A percentile compares a stretch with the other conserved stretches of the same genome.
These are phyloP conservation scores for Syndactyla subalaris DNA, from an alignment of 2,797 vertebrate genomes.

Conservation along the genomic window DNA sequence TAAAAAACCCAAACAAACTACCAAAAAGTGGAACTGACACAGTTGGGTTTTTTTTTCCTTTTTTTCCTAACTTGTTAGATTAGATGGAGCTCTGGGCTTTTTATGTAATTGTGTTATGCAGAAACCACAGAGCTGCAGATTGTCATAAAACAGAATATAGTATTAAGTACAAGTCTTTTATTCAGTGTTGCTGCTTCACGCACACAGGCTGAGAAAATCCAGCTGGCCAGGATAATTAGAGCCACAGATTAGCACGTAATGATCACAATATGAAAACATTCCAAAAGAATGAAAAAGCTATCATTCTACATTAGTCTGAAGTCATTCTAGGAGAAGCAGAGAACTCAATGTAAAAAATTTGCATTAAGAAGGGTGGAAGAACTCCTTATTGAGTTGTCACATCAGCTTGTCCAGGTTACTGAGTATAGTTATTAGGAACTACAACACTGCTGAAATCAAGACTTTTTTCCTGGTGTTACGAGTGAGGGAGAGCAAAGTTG, in stretches of 20 bases:
- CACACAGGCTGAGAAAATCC: conserved; percentile 47
- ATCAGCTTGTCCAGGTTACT: neutral
- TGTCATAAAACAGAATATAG: neutral
- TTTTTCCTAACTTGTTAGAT: neutral
- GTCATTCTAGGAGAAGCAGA: conserved; percentile 58
- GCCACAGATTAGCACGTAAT: conserved; percentile 52
- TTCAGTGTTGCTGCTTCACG: conserved; percentile 29
- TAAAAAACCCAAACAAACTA: neutral
- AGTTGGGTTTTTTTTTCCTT: neutral
- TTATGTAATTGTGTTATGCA: neutral
- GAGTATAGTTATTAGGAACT: neutral
- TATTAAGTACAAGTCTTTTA: conserved; percentile 7
- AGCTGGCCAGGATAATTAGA: conserved; percentile 60
- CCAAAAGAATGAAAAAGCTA: conserved; percentile 53
- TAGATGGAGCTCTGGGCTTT: neutral
- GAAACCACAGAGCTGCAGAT: neutral
- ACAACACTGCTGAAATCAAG: neutral
- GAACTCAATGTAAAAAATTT: conserved; percentile 34
- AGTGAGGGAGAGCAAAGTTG: neutral
- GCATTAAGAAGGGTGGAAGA: neutral
- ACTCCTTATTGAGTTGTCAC: neutral
- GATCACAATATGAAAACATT: conserved; percentile 63
- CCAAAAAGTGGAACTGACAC: neutral
- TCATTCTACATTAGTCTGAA: conserved; percentile 46
- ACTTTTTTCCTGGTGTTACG: neutral